Percentiles rank a stretch among this genome's conserved stretches.
Evolutionary conservation across 2,113 vertebrate genomes (phyloP).

Genomic region (Charina bottae): DNA sequence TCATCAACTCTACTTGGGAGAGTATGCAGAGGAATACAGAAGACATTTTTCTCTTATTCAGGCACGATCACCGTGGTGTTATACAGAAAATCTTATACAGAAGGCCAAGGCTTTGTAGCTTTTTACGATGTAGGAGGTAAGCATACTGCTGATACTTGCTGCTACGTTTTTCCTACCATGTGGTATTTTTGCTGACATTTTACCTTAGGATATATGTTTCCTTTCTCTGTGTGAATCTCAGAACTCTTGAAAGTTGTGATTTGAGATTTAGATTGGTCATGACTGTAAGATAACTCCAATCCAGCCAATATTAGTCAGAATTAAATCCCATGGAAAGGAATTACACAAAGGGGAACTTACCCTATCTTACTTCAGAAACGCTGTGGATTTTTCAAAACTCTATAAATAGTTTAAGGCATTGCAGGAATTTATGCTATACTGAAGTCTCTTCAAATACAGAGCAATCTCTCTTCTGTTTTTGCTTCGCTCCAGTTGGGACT

Average conservation of each 20-base stretch:
- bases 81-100: background rate
- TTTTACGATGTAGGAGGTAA: conserved; percentile 18
- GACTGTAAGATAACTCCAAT: background rate
- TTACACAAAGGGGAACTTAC: background rate
- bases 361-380: background rate
- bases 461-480: background rate
- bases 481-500: background rate
- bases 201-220: background rate
- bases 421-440: background rate
- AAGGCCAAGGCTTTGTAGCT: background rate
- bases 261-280: background rate
- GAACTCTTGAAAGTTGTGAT: background rate
- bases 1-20: background rate
- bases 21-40: background rate
- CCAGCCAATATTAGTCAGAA: background rate
- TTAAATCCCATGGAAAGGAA: background rate
- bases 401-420: background rate
- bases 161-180: background rate
- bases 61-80: background rate
- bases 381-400: no score
- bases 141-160: background rate
- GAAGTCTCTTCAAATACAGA: background rate
- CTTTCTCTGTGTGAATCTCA: background rate
- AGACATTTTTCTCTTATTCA: background rate
- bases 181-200: background rate